These are phyloP conservation scores for Listronotus oregonensis DNA, from an alignment of 1,140 invertebrate species.

Conservation along the genomic window DNA sequence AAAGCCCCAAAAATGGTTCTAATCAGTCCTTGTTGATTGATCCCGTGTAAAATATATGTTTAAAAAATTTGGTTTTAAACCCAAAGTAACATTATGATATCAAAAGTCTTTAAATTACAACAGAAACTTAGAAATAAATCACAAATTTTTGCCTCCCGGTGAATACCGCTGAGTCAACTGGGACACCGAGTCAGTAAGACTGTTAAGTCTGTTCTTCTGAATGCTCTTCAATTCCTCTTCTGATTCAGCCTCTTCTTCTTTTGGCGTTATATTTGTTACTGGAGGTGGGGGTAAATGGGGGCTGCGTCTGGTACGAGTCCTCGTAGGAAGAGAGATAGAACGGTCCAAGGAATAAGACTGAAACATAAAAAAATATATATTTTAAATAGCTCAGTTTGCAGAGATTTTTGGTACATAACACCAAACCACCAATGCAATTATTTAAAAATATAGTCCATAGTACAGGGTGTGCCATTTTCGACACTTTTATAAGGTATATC, in stretches of 20 bases:
- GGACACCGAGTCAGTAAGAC: constrained; percentile 22
- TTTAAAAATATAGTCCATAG: no score
- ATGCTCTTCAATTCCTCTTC: constrained; percentile 11
- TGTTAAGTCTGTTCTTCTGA: constrained; percentile 19
- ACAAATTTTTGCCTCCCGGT: constrained; percentile 30
- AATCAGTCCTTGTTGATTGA: no score
- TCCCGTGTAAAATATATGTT: no score
- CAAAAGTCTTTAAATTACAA: no score
- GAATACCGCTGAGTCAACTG: constrained; percentile 22
- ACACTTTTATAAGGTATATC: no score
- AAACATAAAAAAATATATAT: constrained; percentile 33
- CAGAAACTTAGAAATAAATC: neutral
- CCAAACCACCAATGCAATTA: neutral
- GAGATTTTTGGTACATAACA: neutral
- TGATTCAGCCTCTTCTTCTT: constrained; percentile 15
- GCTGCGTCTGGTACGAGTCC: constrained; percentile 68
- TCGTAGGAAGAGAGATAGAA: constrained; percentile 65
- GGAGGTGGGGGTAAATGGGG: constrained; percentile 52
- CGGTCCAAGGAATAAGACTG: constrained; percentile 71
- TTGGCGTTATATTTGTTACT: constrained; percentile 12
- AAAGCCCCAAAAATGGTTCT: no score
- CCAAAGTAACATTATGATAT: no score
- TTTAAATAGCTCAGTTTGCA: no score
- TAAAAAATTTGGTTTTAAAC: no score
- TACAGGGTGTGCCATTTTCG: no score